phyloP scores from a whole-genome alignment of 2,888 invertebrate species.

The Marronus borbonicus region DNA sequence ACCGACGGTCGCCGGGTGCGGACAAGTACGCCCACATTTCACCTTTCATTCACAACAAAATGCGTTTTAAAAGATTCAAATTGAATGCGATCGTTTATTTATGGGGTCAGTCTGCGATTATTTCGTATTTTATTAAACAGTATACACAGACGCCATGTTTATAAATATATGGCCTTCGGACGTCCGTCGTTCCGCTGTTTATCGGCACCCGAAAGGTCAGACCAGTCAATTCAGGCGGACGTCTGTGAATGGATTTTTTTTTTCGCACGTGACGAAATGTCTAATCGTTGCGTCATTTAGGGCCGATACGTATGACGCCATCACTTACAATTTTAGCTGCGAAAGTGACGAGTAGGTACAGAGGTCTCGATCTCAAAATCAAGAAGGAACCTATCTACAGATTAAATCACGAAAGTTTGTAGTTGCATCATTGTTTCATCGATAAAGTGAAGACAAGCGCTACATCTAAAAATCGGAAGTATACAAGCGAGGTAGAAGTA shows the following conservation, averaged over 20 bases:
- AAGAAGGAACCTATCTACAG: too few species aligned
- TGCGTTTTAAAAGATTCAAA: conserved; percentile 47
- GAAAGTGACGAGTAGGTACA: background rate
- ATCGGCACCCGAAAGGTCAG: conserved; percentile 18
- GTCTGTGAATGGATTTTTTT: conserved; percentile 33
- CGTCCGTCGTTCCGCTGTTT: conserved; percentile 13
- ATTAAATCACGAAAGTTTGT: too few species aligned
- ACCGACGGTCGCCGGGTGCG: conserved; percentile 50
- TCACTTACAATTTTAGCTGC: background rate
- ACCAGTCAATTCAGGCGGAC: conserved; percentile 31
- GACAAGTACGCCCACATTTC: conserved; percentile 48
- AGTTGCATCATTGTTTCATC: too few species aligned
- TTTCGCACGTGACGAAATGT: conserved; percentile 22
- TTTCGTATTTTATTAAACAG: conserved; percentile 45
- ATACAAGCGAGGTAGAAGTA: too few species aligned
- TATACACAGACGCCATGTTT: conserved; percentile 45
- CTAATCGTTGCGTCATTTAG: conserved; percentile 17
- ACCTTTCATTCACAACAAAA: conserved; percentile 48
- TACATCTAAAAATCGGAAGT: too few species aligned
- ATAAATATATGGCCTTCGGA: conserved; percentile 41
- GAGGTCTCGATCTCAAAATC: too few species aligned
- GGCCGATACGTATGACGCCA: background rate
- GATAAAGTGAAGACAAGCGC: too few species aligned
- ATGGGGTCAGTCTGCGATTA: conserved; percentile 45
- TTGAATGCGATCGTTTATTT: conserved; percentile 40